phyloP scores from a whole-genome alignment of 2,888 invertebrate species.

The Spodoptera picta region DNA sequence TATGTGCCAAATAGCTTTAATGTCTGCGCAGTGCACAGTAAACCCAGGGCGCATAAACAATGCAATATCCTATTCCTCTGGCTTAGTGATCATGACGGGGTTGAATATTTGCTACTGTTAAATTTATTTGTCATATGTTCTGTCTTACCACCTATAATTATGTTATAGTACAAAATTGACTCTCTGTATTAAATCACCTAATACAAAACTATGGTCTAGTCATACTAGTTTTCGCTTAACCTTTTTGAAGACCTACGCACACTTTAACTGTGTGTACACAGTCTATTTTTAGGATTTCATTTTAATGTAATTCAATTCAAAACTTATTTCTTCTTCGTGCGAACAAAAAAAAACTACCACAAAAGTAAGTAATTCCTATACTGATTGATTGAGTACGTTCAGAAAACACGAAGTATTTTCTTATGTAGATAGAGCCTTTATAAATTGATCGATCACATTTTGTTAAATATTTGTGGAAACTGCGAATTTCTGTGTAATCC shows the following conservation, averaged over 20 bases:
- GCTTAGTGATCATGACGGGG: constrained; percentile 32
- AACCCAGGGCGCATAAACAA: constrained; percentile 42
- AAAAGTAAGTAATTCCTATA: not conserved
- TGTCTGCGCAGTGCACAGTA: constrained; percentile 25
- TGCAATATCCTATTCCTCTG: constrained; percentile 42
- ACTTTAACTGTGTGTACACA: not conserved
- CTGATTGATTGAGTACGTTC: constrained; percentile 30
- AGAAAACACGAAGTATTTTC: constrained; percentile 25
- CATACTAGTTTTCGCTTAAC: no score
- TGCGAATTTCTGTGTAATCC: constrained; percentile 23
- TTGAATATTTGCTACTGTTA: constrained; percentile 4
- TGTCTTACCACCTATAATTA: no score
- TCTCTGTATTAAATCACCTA: no score
- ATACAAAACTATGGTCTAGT: no score
- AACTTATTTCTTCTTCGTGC: no score
- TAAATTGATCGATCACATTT: constrained; percentile 44
- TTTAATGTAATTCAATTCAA: no score
- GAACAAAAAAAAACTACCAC: no score
- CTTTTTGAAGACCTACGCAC: no score
- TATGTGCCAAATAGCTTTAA: constrained; percentile 46
- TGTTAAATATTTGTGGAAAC: constrained; percentile 40
- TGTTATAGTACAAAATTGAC: no score
- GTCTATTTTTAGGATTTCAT: not conserved
- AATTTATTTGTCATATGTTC: no score
- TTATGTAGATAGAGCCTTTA: constrained; percentile 16